Evolutionary conservation across 2,797 vertebrate species (phyloP), one percentile per base, ranked within the genome.

Genomic region (Gadopsis bispinosus): DNA sequence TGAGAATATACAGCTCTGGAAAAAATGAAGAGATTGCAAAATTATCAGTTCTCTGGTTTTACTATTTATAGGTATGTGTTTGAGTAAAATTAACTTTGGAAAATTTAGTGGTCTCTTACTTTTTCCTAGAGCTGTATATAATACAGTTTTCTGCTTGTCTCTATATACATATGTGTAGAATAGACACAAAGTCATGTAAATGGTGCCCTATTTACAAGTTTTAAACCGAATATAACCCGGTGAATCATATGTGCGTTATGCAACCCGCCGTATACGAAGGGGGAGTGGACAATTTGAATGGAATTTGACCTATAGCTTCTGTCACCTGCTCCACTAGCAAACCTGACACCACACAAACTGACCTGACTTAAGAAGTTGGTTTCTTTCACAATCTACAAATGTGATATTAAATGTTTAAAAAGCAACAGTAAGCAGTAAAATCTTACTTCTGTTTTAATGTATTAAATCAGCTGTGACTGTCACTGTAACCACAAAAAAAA

Each of bases 261-360:
- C 59, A 92, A 92, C 72, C 62, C 45, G 45, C 4, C 45, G 26
- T 53, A 33, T 7, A 67, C 10, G 8, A 48, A 53, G 10, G 19
- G 2, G 11, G 62, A 66, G 75, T 67, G 22, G 58, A 51, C 19
- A 41, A 64, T 85, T 72, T 35, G 5, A 73, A 37, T 89, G 87
- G 86, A 91, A 73, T 93, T 91, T 85, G 80, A 69, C 75, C 83
- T 33, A 33, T 20, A 68, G 48, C 69, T 69, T 80, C 51, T 67
- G 60, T 77, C 50, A 56, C 39, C 39, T 13, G 7, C 39, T 17
- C 3, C 51, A 68, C 20, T 19, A 53, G 50, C 20, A 64, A 70
- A 63, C 55, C 47, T n/a, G 13, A 69, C 48, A n/a, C 7, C 53
- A 63, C 39, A 76, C 26, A 66, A 60, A 77, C 41, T 55, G 37